phyloP scores from a whole-genome alignment of 1,140 invertebrate species.

The Antheraea pernyi region DNA sequence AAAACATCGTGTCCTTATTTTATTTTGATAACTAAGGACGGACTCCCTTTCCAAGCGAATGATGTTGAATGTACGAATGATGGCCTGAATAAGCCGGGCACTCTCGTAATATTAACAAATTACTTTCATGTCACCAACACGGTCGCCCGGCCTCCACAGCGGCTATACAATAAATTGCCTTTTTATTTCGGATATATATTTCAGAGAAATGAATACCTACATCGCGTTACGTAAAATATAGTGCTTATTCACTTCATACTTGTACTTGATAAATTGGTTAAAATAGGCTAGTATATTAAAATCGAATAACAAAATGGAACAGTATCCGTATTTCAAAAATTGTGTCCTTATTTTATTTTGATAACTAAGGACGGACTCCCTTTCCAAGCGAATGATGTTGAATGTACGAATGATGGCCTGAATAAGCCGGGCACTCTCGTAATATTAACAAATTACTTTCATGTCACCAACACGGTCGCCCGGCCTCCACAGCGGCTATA shows the following conservation, averaged over 20 bases:
- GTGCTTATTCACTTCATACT: too few species aligned
- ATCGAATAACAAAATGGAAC: not conserved
- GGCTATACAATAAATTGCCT: not conserved
- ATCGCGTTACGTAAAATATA: not conserved
- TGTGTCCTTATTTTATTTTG: not conserved
- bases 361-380: not conserved
- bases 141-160: not conserved
- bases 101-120: constrained; percentile 28
- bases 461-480: constrained; percentile 16
- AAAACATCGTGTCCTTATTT: not conserved
- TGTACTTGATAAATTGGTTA: not conserved
- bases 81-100: not conserved
- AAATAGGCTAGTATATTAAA: too few species aligned
- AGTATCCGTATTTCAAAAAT: not conserved
- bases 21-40: not conserved
- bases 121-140: constrained; percentile 23
- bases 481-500: not conserved
- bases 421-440: constrained; percentile 11
- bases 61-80: too few species aligned
- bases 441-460: constrained; percentile 31
- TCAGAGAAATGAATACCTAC: not conserved
- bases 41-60: not conserved
- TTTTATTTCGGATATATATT: not conserved
- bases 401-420: not conserved
- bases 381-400: not conserved